Evolutionary conservation across 1,140 invertebrate genomes (phyloP), one percentile per base, ranked within the genome.

Genomic region (Lepidotrigona ventralis): DNA sequence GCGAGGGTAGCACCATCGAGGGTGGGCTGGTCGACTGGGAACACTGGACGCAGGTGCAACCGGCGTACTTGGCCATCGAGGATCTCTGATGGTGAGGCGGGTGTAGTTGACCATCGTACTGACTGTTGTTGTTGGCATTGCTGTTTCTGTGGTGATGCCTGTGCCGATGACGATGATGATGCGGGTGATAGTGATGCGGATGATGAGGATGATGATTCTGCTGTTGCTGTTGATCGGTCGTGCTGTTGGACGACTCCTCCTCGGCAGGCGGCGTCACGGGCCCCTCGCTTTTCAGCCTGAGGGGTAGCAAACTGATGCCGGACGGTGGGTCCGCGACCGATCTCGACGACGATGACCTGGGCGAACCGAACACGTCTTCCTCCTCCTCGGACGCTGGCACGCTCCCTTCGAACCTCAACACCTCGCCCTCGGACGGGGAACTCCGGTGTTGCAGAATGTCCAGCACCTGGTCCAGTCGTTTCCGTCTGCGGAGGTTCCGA

Each of bases 381-480:
- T 94, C 93, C 58, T 94, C 94, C 66, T 94, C 93, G 15, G 92
- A 93, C 0, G 90, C 87, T 9, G 88, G 88, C 0, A 83, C 87
- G 66, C 79, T 92, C 81, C 95, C 94, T 78, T 95, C 95, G 46
- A 96, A 93, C 51, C 95, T 92, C 53, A 96, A 88, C 1, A 90
- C 88, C 83, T 90, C 88, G 66, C 88, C 90, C 54, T 92, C 88
- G 29, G 87, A 91, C 1, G 93, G 92, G 0, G 92, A 92, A 68
- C 90, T 92, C 6, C 93, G 91, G 39, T 95, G 92, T 33, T 96
- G 96, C 26, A 97, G 92, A 89, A 97, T 97, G 88, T 97, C 96
- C 68, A 97, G 91, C 1, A 97, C 97, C 86, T 97, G 96, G 81
- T 96, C 97, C 23, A 97, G 92, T n/a, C 97, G 94, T 90, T 97